Percentiles rank a stretch among this genome's conserved stretches.
Conservation (phyloP, 2,888 invertebrate species). For the Calameuta idolon region DNA sequence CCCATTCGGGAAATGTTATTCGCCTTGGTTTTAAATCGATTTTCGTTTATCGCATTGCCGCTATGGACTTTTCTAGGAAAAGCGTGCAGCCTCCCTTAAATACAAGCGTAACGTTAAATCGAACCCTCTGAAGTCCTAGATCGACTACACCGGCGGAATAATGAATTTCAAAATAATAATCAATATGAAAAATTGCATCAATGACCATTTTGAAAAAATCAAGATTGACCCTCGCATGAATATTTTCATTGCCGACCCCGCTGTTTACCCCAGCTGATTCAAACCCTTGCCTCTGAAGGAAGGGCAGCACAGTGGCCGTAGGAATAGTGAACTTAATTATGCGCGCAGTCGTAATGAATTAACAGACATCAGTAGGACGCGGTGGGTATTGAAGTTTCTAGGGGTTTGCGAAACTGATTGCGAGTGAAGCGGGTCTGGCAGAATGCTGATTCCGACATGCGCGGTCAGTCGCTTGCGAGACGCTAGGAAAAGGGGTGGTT, state of each 20-base stretch:
- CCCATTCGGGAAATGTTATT: constrained; percentile 23
- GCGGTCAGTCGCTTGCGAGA: constrained; percentile 54
- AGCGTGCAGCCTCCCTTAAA: neutral
- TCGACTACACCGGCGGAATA: neutral
- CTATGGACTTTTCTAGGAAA: neutral
- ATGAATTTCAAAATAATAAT: neutral
- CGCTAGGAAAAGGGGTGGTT: constrained; percentile 47
- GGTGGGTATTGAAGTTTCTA: constrained; percentile 59
- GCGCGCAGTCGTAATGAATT: constrained; percentile 57
- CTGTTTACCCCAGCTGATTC: neutral
- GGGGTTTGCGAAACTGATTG: constrained; percentile 37
- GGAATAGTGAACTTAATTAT: constrained; percentile 54
- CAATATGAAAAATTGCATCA: neutral
- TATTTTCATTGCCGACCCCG: neutral
- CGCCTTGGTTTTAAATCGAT: constrained; percentile 34
- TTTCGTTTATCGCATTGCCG: constrained; percentile 14
- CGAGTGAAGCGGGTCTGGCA: constrained; percentile 41
- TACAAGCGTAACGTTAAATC: neutral
- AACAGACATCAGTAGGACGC: constrained; percentile 57
- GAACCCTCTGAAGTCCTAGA: neutral
- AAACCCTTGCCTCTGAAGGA: neutral
- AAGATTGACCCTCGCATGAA: neutral
- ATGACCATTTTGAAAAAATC: neutral
- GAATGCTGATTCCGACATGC: constrained; percentile 56
- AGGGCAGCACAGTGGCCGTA: neutral